Evolutionary conservation across 2,113 vertebrate genomes (phyloP).

Genomic region (Podarcis cretensis): DNA sequence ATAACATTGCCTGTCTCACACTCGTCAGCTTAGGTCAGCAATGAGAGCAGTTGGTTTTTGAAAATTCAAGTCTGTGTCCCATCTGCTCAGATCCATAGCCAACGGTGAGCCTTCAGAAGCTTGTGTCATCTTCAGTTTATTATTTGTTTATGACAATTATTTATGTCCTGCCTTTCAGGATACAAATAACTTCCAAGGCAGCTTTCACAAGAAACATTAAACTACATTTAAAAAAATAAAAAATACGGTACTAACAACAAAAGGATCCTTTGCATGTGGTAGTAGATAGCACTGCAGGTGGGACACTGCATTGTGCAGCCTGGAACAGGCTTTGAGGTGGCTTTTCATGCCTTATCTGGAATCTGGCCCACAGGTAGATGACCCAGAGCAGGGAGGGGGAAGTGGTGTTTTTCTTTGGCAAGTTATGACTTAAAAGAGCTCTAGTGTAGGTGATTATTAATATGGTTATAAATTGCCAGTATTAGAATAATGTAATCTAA

Average conservation of each 20-base stretch:
- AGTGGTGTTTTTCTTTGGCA: too few species aligned
- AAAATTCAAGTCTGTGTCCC: not conserved
- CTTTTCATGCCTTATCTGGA: not conserved
- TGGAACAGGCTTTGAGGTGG: not conserved
- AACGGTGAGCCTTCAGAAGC: not conserved
- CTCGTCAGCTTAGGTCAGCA: not conserved
- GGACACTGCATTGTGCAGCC: too few species aligned
- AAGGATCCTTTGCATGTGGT: too few species aligned
- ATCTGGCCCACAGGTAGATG: too few species aligned
- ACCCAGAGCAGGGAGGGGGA: too few species aligned
- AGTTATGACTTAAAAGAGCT: not conserved
- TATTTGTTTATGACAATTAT: too few species aligned
- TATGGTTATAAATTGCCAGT: not conserved
- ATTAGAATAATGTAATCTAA: not conserved
- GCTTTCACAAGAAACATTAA: too few species aligned
- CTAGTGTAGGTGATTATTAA: not conserved
- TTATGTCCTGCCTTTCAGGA: too few species aligned
- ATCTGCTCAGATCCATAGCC: not conserved
- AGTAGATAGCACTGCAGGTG: too few species aligned
- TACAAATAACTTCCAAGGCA: too few species aligned
- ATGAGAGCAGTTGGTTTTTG: not conserved
- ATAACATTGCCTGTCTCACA: not conserved
- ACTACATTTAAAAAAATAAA: not conserved
- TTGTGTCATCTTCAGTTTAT: not conserved
- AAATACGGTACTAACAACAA: too few species aligned